phyloP scores from a whole-genome alignment of 1,140 invertebrate genomes.

The Campoletis sonorensis region DNA sequence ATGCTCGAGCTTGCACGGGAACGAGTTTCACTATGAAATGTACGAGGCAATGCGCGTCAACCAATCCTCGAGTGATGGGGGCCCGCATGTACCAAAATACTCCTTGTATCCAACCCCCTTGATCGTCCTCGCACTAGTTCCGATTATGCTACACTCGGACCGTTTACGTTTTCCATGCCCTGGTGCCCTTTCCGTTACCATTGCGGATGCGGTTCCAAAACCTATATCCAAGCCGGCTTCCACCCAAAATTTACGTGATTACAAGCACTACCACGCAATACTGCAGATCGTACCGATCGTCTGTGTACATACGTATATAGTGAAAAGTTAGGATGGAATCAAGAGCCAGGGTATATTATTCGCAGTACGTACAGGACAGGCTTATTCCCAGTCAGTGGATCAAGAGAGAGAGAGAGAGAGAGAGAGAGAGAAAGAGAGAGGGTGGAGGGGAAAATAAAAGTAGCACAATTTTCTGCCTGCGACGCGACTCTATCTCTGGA shows the following conservation, averaged over 20 bases:
- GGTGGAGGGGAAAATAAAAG: neutral
- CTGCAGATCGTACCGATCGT: constrained; percentile 16
- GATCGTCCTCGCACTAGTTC: constrained; percentile 11
- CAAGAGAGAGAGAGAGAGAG: no score
- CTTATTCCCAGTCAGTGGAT: neutral
- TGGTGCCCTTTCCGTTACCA: neutral
- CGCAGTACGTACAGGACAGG: neutral
- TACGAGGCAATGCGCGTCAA: neutral
- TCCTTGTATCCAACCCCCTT: neutral
- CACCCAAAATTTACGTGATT: constrained; percentile 39
- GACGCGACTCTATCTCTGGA: neutral
- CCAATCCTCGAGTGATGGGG: constrained; percentile 10
- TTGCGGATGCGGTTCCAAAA: neutral
- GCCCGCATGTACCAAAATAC: neutral
- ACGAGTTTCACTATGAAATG: neutral
- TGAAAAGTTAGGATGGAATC: neutral
- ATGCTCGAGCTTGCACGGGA: constrained; percentile 47
- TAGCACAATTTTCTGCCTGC: neutral
- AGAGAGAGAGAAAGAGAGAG: neutral
- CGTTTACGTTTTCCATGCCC: neutral
- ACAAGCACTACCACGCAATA: constrained; percentile 25
- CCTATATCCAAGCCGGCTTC: neutral
- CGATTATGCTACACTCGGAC: neutral
- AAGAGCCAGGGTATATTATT: neutral
- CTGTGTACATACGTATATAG: constrained; percentile 11